phyloP scores from a whole-genome alignment of 37 sponge, comb jelly and placozoan genomes.

The Diacarnus erythraeanus region DNA sequence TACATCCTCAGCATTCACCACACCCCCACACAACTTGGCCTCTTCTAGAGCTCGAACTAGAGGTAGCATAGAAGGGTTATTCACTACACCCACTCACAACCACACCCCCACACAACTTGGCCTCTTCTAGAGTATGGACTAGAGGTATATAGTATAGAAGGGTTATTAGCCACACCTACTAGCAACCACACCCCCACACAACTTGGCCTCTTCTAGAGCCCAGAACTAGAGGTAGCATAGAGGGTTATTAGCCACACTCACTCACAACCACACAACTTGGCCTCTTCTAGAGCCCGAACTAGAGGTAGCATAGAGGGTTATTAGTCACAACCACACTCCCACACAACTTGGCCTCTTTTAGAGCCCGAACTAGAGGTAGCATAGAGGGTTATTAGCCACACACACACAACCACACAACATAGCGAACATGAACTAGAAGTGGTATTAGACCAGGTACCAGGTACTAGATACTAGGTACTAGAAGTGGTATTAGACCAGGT shows the following conservation, averaged over 20 bases:
- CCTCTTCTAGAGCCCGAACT: slow-evolving; percentile 61
- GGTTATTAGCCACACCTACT: no score
- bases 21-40: slow-evolving; percentile 22
- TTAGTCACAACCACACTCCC: slow-evolving; percentile 31
- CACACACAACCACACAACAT: no score
- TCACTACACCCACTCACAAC: no score
- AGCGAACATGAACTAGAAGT: no score
- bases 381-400: no score
- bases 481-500: no score
- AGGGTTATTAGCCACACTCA: no score
- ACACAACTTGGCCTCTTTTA: slow-evolving; percentile 39
- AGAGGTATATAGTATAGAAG: neutral
- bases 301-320: neutral
- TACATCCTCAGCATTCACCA: slow-evolving; percentile 44
- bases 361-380: slow-evolving; percentile 29
- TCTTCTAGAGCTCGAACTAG: slow-evolving; percentile 60
- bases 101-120: slow-evolving; percentile 20
- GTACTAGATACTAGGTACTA: no score
- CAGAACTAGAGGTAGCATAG: slow-evolving; percentile 38
- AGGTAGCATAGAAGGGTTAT: neutral
- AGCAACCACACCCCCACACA: slow-evolving; percentile 18
- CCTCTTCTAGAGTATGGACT: no score
- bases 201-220: no score
- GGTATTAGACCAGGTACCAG: no score
- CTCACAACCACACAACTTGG: slow-evolving; percentile 21